Evolutionary conservation across 2,888 invertebrate species (phyloP).

Genomic region (Cantharis flavilabris): DNA sequence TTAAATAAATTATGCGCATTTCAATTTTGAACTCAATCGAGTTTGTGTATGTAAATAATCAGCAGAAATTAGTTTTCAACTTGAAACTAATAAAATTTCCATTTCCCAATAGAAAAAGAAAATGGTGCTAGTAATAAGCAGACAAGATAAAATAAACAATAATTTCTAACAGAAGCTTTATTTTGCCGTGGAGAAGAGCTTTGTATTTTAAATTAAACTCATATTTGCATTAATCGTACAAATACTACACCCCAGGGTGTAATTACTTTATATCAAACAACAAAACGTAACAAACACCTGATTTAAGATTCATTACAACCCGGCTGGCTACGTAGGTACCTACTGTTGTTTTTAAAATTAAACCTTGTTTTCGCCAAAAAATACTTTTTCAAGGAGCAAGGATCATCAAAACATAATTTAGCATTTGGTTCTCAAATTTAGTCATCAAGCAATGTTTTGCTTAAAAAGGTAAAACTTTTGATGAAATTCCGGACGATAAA

Average conservation of each 20-base stretch:
- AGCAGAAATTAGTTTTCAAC: not conserved
- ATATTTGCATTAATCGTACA: not conserved
- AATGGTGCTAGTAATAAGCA: not conserved
- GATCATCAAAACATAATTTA: not conserved
- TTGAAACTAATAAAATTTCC: not conserved
- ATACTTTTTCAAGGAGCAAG: not conserved
- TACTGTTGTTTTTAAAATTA: not conserved
- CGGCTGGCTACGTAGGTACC: not conserved
- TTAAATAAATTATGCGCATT: not conserved
- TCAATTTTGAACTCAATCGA: not conserved
- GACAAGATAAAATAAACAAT: not conserved
- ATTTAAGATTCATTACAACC: not conserved
- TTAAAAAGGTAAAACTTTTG: not conserved
- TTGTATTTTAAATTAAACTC: not conserved
- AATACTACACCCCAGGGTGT: not conserved
- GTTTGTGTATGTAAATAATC: not conserved
- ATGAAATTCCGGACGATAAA: not conserved
- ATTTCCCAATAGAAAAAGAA: not conserved
- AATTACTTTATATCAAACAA: not conserved
- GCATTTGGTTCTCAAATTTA: not conserved
- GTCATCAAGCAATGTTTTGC: not conserved
- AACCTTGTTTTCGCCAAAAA: not conserved
- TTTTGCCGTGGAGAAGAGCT: not conserved
- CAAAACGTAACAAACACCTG: not conserved
- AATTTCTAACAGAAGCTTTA: not conserved